Evolutionary conservation across 2,888 invertebrate species (phyloP), one percentile per base, ranked within the genome.

Genomic region (Heteromyza rotundicornis): DNA sequence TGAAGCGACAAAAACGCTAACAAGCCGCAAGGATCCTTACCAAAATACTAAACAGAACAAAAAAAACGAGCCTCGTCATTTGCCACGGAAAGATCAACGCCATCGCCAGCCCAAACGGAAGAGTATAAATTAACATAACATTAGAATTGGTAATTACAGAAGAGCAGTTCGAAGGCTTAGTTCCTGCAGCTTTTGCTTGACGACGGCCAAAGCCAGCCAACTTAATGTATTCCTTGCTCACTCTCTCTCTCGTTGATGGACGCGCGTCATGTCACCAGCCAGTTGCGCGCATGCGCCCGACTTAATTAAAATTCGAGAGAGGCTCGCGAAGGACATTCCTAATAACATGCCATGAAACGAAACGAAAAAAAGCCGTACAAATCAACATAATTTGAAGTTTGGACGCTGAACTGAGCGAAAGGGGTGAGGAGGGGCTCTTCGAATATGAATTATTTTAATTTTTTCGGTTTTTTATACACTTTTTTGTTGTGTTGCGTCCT

Each of bases 101-200:
- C n/a, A n/a, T n/a, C n/a, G n/a, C 14, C 40, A 40, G 40, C 60
- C 64, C 67, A 65, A 63, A 65, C 63, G 62, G 63, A 68, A n/a
- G n/a, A 72, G 68, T 62, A 75, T 62, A 66, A 70, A 72, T 79
- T 80, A 78, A 76, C 79, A 79, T 79, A 76, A 77, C 70, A 79
- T 79, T 80, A 80, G 79, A 79, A 79, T 80, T 80, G 80, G 76
- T 79, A 79, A 79, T 80, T 80, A 80, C 73, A 77, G 72, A 75
- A n/a, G n/a, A n/a, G n/a, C n/a, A n/a, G n/a, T n/a, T n/a, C n/a
- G n/a, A n/a, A n/a, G n/a, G n/a, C n/a, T n/a, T n/a, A n/a, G n/a
- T n/a, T n/a, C n/a, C n/a, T n/a, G n/a, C n/a, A n/a, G n/a, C n/a
- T n/a, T n/a, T n/a, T n/a, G n/a, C n/a, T n/a, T n/a, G n/a, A n/a